Evolutionary conservation across 2,888 invertebrate genomes (phyloP).

Genomic region (Thereva unica): DNA sequence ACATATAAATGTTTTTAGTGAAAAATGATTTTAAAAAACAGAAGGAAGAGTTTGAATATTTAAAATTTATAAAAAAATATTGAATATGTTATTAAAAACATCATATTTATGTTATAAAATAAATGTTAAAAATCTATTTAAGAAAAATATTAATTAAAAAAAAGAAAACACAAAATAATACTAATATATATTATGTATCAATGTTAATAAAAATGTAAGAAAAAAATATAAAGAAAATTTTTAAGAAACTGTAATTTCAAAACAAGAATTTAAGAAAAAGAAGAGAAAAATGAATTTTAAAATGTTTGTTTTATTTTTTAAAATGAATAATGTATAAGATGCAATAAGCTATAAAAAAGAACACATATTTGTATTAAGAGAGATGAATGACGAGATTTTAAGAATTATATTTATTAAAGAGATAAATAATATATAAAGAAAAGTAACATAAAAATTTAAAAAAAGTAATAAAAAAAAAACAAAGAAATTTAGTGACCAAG

Average conservation of each 20-base stretch:
- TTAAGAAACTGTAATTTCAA: conserved; percentile 59
- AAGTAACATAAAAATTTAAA: too few species aligned
- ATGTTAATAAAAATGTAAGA: conserved; percentile 49
- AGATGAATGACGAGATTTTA: conserved; percentile 37
- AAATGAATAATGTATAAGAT: too few species aligned
- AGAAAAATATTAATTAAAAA: background rate
- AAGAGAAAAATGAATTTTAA: too few species aligned
- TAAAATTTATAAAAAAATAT: conserved; percentile 1
- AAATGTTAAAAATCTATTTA: background rate
- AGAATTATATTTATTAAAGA: too few species aligned
- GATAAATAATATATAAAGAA: too few species aligned
- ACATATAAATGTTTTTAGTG: too few species aligned
- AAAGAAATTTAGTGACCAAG: conserved; percentile 30
- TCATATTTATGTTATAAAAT: background rate
- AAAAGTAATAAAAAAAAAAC: conserved; percentile 22
- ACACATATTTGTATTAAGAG: background rate
- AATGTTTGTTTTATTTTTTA: too few species aligned
- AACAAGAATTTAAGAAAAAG: conserved; percentile 36
- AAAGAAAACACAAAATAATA: conserved; percentile 20
- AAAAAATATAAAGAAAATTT: conserved; percentile 46
- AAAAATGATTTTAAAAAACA: background rate
- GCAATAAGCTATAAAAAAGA: too few species aligned
- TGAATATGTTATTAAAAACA: background rate
- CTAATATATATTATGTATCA: conserved; percentile 20
- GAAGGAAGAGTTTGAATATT: background rate